A percentile compares a stretch with the other conserved stretches of the same genome.
These are phyloP conservation scores for Temnothorax curvispinosus DNA, from an alignment of 1,140 invertebrate genomes.

Conservation along the genomic window DNA sequence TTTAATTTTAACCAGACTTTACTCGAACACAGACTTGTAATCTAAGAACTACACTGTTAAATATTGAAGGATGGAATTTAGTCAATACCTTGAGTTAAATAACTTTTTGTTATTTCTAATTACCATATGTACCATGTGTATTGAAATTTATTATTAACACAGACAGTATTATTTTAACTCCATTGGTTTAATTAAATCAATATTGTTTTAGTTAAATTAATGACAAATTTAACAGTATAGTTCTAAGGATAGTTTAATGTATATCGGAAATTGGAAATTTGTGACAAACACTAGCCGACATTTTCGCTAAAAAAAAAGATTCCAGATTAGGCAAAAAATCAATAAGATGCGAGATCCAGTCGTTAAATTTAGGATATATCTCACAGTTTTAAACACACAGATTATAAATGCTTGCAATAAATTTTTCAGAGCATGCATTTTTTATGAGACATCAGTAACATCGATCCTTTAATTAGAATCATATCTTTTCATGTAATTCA, in stretches of 20 bases:
- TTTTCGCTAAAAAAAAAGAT: not conserved
- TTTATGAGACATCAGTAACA: too few species aligned
- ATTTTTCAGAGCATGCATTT: too few species aligned
- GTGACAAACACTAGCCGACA: not conserved
- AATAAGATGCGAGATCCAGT: not conserved
- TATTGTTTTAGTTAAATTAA: too few species aligned
- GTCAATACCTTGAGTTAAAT: too few species aligned
- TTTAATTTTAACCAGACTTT: conserved; percentile 15
- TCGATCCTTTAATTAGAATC: not conserved
- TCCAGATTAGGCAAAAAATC: not conserved
- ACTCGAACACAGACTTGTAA: not conserved
- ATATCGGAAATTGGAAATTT: not conserved
- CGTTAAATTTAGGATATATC: not conserved
- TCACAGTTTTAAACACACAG: not conserved
- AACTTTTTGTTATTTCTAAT: too few species aligned
- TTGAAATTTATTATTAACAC: too few species aligned
- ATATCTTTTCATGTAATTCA: not conserved
- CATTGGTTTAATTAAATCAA: too few species aligned
- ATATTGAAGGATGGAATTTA: too few species aligned
- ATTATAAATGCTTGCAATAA: too few species aligned
- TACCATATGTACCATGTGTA: too few species aligned
- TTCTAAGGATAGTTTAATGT: not conserved
- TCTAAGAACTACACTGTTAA: not conserved
- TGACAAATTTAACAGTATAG: not conserved
- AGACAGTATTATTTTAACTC: too few species aligned